Conservation (phyloP, 2,888 invertebrate genomes). For the Epirrhoe tristata region DNA sequence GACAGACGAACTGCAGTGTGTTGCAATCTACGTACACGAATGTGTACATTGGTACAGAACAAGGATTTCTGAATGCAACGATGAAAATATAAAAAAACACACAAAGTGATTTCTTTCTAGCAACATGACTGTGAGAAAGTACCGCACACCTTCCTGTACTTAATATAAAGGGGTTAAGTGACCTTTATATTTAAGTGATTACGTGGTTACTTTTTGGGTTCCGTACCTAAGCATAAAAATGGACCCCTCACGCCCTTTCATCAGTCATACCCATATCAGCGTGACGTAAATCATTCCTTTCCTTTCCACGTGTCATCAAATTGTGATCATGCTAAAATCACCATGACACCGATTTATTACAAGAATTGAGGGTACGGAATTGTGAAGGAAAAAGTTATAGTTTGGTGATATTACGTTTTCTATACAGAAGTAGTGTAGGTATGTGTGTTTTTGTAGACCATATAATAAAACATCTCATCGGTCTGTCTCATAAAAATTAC, state of each 20-base stretch:
- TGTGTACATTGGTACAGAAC: not conserved
- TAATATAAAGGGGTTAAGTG: conserved; percentile 8
- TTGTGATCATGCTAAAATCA: conserved; percentile 15
- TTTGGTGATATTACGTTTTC: not conserved
- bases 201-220: conserved; percentile 27
- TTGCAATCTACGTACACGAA: not conserved
- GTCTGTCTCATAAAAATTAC: too few species aligned
- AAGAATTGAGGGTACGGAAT: not conserved
- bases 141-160: conserved; percentile 9
- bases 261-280: conserved; percentile 24
- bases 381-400: not conserved
- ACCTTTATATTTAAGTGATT: conserved; percentile 28
- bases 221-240: conserved; percentile 23
- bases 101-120: too few species aligned
- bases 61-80: too few species aligned
- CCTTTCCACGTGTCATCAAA: conserved; percentile 14
- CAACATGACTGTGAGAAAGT: conserved; percentile 9
- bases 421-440: too few species aligned
- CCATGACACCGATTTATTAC: conserved; percentile 12
- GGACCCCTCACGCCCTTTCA: conserved; percentile 15
- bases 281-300: conserved; percentile 20
- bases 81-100: too few species aligned
- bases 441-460: too few species aligned
- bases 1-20: conserved; percentile 3
- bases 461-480: too few species aligned